Evolutionary conservation across 1,140 invertebrate genomes (phyloP).

Genomic region (Maconellicoccus hirsutus): DNA sequence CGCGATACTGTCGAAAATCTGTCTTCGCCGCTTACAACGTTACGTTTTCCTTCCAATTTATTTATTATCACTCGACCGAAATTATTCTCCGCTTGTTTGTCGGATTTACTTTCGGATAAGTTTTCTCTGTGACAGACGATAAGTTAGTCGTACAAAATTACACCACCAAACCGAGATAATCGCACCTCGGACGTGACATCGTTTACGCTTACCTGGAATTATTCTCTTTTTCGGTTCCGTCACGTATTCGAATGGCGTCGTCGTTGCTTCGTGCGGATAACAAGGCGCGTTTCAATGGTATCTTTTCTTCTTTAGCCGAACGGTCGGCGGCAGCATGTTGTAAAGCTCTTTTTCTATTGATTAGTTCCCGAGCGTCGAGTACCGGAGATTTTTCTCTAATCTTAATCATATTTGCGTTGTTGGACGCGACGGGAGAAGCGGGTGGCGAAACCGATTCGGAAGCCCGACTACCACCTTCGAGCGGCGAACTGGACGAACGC

Average conservation of each 20-base stretch:
- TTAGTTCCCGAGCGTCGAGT: not conserved
- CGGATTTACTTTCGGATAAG: not conserved
- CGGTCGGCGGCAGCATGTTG: not conserved
- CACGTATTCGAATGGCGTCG: not conserved
- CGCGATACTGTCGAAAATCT: not conserved
- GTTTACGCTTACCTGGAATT: too few species aligned
- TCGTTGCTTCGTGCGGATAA: not conserved
- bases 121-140: not conserved
- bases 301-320: not conserved
- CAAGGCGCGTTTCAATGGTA: not conserved
- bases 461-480: not conserved
- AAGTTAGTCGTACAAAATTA: too few species aligned
- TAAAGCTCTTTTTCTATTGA: not conserved
- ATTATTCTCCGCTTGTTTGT: not conserved
- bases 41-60: not conserved
- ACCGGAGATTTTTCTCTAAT: not conserved
- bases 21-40: not conserved
- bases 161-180: too few species aligned
- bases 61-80: not conserved
- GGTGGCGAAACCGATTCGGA: not conserved
- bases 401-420: too few species aligned
- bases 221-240: too few species aligned
- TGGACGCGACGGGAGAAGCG: not conserved
- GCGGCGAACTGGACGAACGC: not conserved
- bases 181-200: too few species aligned